These are phyloP conservation scores for Spisula solida DNA, from an alignment of 2,888 invertebrate species.

Conservation along the genomic window DNA sequence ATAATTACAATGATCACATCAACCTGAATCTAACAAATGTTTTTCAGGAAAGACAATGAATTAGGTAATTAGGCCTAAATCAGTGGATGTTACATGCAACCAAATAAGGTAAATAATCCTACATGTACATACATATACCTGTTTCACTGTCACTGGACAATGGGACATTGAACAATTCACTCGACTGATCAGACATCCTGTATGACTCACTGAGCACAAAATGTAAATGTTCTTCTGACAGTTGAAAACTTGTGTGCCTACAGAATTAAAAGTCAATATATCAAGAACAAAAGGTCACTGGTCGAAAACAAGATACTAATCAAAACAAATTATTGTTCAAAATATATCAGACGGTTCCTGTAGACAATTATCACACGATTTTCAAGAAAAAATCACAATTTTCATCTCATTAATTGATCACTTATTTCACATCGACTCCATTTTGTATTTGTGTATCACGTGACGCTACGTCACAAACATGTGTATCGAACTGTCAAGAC, in stretches of 20 bases:
- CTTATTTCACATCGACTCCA: slow-evolving; percentile 60
- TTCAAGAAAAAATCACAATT: slow-evolving; percentile 18
- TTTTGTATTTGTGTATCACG: slow-evolving; percentile 75
- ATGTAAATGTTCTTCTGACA: neutral
- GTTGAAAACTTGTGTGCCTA: neutral
- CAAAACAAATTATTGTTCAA: slow-evolving; percentile 11
- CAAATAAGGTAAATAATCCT: neutral
- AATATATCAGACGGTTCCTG: neutral
- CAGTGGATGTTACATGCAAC: too few relatives aligned
- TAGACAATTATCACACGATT: neutral
- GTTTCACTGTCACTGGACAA: slow-evolving; percentile 83
- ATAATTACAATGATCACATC: too few relatives aligned
- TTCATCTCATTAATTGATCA: slow-evolving; percentile 59
- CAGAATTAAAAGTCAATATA: neutral
- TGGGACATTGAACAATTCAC: slow-evolving; percentile 79
- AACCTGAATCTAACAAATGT: too few relatives aligned
- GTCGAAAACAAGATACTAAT: neutral
- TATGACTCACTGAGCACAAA: slow-evolving; percentile 7
- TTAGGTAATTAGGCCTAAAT: too few relatives aligned
- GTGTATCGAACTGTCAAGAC: slow-evolving; percentile 70
- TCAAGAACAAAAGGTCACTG: neutral
- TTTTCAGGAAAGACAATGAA: too few relatives aligned
- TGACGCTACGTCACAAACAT: slow-evolving; percentile 78
- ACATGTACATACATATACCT: slow-evolving; percentile 74
- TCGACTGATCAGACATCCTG: slow-evolving; percentile 66